phyloP scores from a whole-genome alignment of 2,888 invertebrate species.

The Amphipyra berbera region DNA sequence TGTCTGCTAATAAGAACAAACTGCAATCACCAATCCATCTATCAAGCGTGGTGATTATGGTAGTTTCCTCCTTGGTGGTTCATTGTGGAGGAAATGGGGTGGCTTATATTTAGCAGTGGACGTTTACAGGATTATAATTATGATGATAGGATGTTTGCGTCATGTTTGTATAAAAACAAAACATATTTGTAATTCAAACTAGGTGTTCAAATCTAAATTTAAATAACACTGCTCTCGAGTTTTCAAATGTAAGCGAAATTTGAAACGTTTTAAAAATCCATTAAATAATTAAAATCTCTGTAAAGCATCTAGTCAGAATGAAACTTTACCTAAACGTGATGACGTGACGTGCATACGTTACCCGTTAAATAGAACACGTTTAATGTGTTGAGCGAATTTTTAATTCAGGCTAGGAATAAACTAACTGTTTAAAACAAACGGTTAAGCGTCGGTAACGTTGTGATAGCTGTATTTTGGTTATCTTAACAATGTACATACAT shows the following conservation, averaged over 20 bases:
- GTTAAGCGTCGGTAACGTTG: background rate
- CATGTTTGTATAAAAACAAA: too few relatives aligned
- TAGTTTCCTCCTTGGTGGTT: too few relatives aligned
- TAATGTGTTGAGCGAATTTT: conserved; percentile 24
- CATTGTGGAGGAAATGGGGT: too few relatives aligned
- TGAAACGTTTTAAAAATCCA: conserved; percentile 53
- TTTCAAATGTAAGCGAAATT: conserved; percentile 20
- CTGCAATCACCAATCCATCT: too few relatives aligned
- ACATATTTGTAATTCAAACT: too few relatives aligned
- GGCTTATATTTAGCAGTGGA: too few relatives aligned
- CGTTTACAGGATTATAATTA: too few relatives aligned
- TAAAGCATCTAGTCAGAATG: conserved; percentile 52
- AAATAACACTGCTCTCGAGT: too few relatives aligned
- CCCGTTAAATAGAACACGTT: conserved; percentile 59
- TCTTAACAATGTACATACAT: background rate
- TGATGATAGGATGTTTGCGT: too few relatives aligned
- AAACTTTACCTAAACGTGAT: conserved; percentile 71
- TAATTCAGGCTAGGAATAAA: conserved; percentile 18
- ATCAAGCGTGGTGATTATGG: too few relatives aligned
- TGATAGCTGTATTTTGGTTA: conserved; percentile 2
- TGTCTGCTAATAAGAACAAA: too few relatives aligned
- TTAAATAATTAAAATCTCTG: conserved; percentile 66
- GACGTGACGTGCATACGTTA: conserved; percentile 75
- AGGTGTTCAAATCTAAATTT: too few relatives aligned
- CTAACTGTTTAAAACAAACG: conserved; percentile 4